Percentiles rank a stretch among this genome's conserved stretches.
These are phyloP conservation scores for Salvator merianae DNA, from an alignment of 2,113 vertebrate species.

Conservation along the genomic window DNA sequence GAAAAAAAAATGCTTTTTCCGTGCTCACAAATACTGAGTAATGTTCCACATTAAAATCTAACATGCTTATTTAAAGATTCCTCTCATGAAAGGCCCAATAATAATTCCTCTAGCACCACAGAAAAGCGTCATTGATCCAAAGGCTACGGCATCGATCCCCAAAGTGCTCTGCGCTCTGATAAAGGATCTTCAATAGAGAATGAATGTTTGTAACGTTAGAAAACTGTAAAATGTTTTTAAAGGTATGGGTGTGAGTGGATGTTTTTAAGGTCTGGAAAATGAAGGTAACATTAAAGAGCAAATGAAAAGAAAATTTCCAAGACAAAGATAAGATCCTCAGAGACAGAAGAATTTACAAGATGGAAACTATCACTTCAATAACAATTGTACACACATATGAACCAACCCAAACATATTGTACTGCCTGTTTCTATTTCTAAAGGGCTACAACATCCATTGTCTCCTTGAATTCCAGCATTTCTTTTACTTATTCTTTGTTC, in stretches of 20 bases:
- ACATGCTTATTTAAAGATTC: not conserved
- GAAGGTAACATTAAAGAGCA: conserved; percentile 31
- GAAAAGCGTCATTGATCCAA: conserved; percentile 11
- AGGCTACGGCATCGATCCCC: conserved; percentile 17
- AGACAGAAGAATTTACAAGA: conserved; percentile 27
- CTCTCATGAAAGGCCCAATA: not conserved
- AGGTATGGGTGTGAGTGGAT: too few relatives aligned
- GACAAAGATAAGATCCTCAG: conserved; percentile 35
- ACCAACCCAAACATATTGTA: too few relatives aligned
- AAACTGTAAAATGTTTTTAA: conserved; percentile 6
- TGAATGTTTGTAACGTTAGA: conserved; percentile 28
- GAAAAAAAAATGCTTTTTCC: conserved; percentile 39
- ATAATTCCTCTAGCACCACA: conserved; percentile 36
- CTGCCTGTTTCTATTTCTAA: too few relatives aligned
- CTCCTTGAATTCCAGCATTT: too few relatives aligned
- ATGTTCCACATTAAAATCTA: conserved; percentile 20
- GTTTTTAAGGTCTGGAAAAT: not conserved
- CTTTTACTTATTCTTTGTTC: too few relatives aligned
- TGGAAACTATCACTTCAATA: not conserved
- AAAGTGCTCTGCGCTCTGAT: conserved; percentile 11
- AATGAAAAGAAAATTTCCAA: conserved; percentile 17
- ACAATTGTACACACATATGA: too few relatives aligned
- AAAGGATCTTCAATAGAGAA: not conserved
- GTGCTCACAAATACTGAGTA: conserved; percentile 35
- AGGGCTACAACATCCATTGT: too few relatives aligned